Evolutionary conservation across 2,113 vertebrate genomes (phyloP), one percentile per base, ranked within the genome.

Genomic region (Hucho hucho): DNA sequence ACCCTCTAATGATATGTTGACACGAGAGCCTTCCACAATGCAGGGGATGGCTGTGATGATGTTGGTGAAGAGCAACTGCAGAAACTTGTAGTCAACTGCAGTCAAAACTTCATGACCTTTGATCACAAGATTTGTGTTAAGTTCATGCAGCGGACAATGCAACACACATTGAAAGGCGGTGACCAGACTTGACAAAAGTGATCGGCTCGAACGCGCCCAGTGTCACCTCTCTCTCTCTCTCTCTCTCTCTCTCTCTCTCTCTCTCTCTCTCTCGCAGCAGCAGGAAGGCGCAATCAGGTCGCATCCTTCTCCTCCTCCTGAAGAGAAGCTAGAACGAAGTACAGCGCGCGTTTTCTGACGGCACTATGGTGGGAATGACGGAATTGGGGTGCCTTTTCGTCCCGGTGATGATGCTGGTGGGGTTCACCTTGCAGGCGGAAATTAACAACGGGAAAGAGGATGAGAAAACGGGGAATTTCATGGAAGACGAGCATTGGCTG

Each of bases 401-500:
- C 87, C 91, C 91, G 59, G 83, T 95, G 87, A 80, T 93, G 72
- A 88, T 94, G 88, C 87, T 95, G 46, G 83, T 87, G 6, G 87
- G 92, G 6, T 89, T 90, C 69, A 86, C 89, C 73, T 81, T 90
- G 25, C 93, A 93, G 86, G 91, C 86, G 79, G 92, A 95, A 73
- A 90, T 80, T 81, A 94, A 89, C 76, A 92, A 81, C 85, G 92
- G 71, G 22, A 94, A 95, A 82, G 94, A 95, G 78, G 91, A 93
- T 74, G 95, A 95, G 77, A 96, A 93, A 85, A 92, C 94, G 66
- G 95, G 95, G 74, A 97, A 97, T 95, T 97, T 97, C 88, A 95
- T 98, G 96, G 96, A 97, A 91, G 97, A 98, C 90, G 97, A 97
- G 92, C 95, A 97, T 88, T 98, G 97, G 97, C 95, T 97, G 92